Evolutionary conservation across 2,888 invertebrate species (phyloP).

Genomic region (Oligia latruncula): DNA sequence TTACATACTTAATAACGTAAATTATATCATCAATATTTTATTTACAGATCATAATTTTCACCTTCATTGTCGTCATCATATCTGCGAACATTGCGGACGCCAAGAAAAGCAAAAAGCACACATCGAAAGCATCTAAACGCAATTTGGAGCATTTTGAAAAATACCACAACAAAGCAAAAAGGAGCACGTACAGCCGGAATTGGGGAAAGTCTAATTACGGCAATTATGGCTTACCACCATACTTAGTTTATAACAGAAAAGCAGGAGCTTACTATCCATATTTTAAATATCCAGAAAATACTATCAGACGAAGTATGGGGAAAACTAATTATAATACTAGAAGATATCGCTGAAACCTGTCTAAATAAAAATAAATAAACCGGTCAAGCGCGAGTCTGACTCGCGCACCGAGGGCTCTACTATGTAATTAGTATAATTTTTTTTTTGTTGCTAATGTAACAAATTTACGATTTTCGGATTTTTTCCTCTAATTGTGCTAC

Average conservation of each 20-base stretch:
- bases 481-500: too few species aligned
- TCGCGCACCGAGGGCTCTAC: too few species aligned
- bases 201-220: conserved; percentile 69
- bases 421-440: too few species aligned
- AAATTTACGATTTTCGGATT: too few species aligned
- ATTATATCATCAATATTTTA: neutral
- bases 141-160: conserved; percentile 26
- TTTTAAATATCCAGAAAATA: conserved; percentile 79
- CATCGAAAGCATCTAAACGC: conserved; percentile 25
- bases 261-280: conserved; percentile 83
- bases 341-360: conserved; percentile 25
- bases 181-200: conserved; percentile 70
- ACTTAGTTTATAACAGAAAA: conserved; percentile 83
- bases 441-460: too few species aligned
- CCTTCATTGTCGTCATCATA: conserved; percentile 50
- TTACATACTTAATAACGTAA: neutral
- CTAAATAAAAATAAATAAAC: neutral
- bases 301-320: conserved; percentile 67
- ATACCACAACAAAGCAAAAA: conserved; percentile 67
- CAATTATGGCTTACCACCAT: conserved; percentile 77
- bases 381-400: too few species aligned
- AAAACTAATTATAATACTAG: conserved; percentile 40
- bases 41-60: conserved; percentile 69
- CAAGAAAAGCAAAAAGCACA: conserved; percentile 46
- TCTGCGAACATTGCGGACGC: conserved; percentile 43